A percentile compares a stretch with the other conserved stretches of the same genome.
These are phyloP conservation scores for Spinus olivaceus DNA, from an alignment of 2,797 vertebrate species.

Conservation along the genomic window DNA sequence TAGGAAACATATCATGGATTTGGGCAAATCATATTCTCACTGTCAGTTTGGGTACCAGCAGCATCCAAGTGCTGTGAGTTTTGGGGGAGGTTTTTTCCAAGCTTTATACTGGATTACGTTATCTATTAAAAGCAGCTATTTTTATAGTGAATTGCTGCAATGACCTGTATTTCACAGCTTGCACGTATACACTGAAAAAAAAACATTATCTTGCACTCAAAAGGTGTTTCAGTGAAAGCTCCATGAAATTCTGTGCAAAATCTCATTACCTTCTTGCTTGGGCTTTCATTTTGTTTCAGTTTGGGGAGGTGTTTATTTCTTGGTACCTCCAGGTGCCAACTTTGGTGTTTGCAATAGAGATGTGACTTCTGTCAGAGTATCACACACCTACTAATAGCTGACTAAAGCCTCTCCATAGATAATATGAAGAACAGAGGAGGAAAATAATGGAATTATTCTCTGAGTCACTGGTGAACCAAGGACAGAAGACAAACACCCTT, in stretches of 20 bases:
- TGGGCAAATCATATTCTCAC: not conserved
- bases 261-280: conserved; percentile 14
- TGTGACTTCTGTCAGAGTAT: not conserved
- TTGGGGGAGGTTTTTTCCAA: not conserved
- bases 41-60: not conserved
- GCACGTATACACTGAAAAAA: not conserved
- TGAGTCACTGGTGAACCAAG: not conserved
- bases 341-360: not conserved
- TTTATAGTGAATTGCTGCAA: conserved; percentile 32
- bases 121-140: conserved; percentile 56
- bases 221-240: conserved; percentile 30
- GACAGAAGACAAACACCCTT: not conserved
- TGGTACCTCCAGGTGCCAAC: not conserved
- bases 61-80: not conserved
- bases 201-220: conserved; percentile 3
- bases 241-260: conserved; percentile 17
- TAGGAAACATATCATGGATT: conserved; percentile 5
- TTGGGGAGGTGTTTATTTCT: not conserved
- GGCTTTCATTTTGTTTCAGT: not conserved
- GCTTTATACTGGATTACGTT: conserved; percentile 21
- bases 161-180: conserved; percentile 39
- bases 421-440: not conserved
- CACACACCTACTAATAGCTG: not conserved
- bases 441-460: not conserved
- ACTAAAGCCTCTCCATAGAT: not conserved